Evolutionary conservation across 1,140 invertebrate genomes (phyloP).

Genomic region (Apis dorsata): DNA sequence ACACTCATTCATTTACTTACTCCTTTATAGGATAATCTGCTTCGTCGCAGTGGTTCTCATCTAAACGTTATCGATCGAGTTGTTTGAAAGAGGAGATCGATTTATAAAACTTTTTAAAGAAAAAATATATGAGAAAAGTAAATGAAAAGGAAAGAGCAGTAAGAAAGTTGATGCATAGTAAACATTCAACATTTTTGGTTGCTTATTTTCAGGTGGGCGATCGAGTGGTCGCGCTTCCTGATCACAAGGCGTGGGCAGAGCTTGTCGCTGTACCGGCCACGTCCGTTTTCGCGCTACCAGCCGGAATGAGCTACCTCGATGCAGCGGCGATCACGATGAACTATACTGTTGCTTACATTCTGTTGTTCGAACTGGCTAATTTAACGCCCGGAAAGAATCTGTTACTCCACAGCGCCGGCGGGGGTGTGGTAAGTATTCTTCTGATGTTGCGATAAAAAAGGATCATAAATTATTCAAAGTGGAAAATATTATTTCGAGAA

Average conservation of each 20-base stretch:
- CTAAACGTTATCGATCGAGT: background rate
- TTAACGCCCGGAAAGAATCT: conserved; percentile 89
- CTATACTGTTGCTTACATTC: conserved; percentile 91
- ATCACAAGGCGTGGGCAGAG: conserved; percentile 93
- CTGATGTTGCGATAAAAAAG: background rate
- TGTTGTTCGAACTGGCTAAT: conserved; percentile 91
- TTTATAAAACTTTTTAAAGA: background rate
- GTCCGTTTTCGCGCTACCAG: conserved; percentile 89
- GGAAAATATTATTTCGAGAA: background rate
- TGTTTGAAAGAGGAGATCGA: background rate
- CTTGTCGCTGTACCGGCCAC: conserved; percentile 88
- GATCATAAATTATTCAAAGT: too few species aligned
- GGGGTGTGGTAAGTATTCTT: conserved; percentile 89
- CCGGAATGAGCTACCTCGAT: conserved; percentile 88
- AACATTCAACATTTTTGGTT: conserved; percentile 12
- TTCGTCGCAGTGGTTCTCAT: background rate
- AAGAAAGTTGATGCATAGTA: background rate
- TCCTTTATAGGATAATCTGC: conserved; percentile 18
- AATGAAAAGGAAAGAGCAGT: background rate
- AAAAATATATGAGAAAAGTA: background rate
- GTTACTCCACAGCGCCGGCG: conserved; percentile 91
- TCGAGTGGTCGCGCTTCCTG: conserved; percentile 90
- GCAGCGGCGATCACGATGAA: conserved; percentile 92
- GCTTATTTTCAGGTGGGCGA: conserved; percentile 87
- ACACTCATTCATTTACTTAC: conserved; percentile 5